Base-by-base conservation (phyloP, 1,140 invertebrate genomes). In the Atta texana region DNA sequence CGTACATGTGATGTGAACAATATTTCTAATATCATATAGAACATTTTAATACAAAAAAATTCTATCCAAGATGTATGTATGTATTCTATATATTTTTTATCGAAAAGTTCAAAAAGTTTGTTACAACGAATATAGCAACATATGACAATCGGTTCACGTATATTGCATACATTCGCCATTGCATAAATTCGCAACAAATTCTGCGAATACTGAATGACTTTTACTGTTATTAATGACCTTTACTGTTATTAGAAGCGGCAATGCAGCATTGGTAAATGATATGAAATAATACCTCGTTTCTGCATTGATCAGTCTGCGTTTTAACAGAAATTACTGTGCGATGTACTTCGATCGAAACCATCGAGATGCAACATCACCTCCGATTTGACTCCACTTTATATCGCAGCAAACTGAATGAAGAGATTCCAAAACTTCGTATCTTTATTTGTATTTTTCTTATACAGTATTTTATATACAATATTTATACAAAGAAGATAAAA, bases 351-450 rank as follows among this genome's bases (percentile, higher is more conserved):
- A 21, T 55, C 51, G 53, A 71, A 69, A 71, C 1, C 16, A 57
- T 28, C 63, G 18, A 14, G 16, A 49, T 12, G 28, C 61, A 51
- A 51, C 1, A 28, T 78, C 21, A 39, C 31, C 5, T 55, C 66
- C 39, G 63, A 81, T 57, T 39, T 53, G 3, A 63, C 14, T 55
- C 5, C 77, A 80, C 28, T 80, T 80, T 44, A 53, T 53, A 51
- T 78, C 14, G 3, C 14, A 53, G n/a, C 14, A 53, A 66, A 31
- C 3, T 49, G 18, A 34, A 78, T 24, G 31, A 66, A 53, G n/a
- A 53, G 18, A 77, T 18, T 49, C 1, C 6, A 75, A 59, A 76
- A 34, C n/a, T 16, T 24, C 18, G n/a, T 18, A 10, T 39, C 1
- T 24, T 76, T 39, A 76, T 76, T 55, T 74, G 16, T 10, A 51